These are phyloP conservation scores for Gari tellinella DNA, from an alignment of 2,888 invertebrate species.

Conservation along the genomic window DNA sequence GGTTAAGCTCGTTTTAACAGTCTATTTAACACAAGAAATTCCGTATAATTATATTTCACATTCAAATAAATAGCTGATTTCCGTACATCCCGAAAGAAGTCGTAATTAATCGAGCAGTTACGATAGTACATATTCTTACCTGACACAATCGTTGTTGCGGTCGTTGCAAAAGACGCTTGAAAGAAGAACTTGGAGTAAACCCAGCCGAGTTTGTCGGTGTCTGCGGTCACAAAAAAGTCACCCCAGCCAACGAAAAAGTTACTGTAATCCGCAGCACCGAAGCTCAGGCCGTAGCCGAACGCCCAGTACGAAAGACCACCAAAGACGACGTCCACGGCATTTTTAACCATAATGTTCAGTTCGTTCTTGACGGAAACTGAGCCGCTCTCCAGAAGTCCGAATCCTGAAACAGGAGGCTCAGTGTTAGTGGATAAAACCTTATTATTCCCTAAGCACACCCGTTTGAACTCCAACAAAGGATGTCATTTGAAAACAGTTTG, in stretches of 20 bases:
- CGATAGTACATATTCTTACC: constrained; percentile 56
- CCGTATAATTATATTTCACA: too few relatives aligned
- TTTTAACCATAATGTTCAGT: constrained; percentile 80
- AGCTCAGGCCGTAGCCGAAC: constrained; percentile 78
- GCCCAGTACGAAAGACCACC: constrained; percentile 77
- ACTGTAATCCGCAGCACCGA: constrained; percentile 66
- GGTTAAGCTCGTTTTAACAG: too few relatives aligned
- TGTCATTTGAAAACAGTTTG: too few relatives aligned
- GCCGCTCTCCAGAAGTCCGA: constrained; percentile 77
- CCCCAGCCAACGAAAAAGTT: constrained; percentile 78
- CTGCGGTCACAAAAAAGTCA: constrained; percentile 83
- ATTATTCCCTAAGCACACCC: too few relatives aligned
- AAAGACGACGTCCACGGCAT: constrained; percentile 78
- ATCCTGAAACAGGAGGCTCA: too few relatives aligned
- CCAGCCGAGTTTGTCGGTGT: constrained; percentile 63
- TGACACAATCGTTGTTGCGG: constrained; percentile 80
- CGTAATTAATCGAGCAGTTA: too few relatives aligned
- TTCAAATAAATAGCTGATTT: too few relatives aligned
- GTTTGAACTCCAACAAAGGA: too few relatives aligned
- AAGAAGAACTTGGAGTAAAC: constrained; percentile 76
- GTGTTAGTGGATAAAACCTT: too few relatives aligned
- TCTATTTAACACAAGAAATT: too few relatives aligned
- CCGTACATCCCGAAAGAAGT: too few relatives aligned
- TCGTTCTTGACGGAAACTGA: constrained; percentile 77
- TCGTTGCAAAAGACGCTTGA: constrained; percentile 79